Conservation (phyloP, 2,888 invertebrate genomes). For the Aleiodes leptofemur region DNA sequence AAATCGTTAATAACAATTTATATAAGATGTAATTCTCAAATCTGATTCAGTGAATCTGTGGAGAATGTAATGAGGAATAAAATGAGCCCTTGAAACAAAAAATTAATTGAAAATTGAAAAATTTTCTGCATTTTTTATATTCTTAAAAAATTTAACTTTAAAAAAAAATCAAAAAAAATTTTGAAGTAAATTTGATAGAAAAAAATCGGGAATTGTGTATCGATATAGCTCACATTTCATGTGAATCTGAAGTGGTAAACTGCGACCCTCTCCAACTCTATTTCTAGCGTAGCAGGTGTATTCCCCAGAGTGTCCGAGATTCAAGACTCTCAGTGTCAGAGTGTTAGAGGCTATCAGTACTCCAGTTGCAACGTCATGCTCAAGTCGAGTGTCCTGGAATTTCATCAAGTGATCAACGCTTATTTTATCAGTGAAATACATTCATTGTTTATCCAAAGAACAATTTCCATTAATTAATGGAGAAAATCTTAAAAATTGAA, state of each 20-base stretch:
- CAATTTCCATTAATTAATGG: not conserved
- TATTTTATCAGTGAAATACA: conserved; percentile 1
- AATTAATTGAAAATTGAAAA: too few relatives aligned
- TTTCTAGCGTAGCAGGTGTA: conserved; percentile 90
- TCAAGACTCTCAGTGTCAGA: conserved; percentile 82
- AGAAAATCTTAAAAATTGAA: too few relatives aligned
- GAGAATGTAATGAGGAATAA: too few relatives aligned
- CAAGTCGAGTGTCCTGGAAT: conserved; percentile 80
- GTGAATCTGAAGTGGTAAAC: conserved; percentile 83
- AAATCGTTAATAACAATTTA: too few relatives aligned
- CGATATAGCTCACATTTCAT: conserved; percentile 85
- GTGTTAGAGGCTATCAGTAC: conserved; percentile 82
- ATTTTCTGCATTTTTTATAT: too few relatives aligned
- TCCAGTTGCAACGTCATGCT: conserved; percentile 82
- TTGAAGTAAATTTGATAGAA: too few relatives aligned
- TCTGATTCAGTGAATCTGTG: too few relatives aligned
- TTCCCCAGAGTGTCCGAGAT: conserved; percentile 84
- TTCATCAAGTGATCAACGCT: conserved; percentile 28
- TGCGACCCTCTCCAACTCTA: conserved; percentile 87
- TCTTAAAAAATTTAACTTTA: too few relatives aligned
- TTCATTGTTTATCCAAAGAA: too few relatives aligned
- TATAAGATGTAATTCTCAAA: too few relatives aligned
- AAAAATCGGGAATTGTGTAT: too few relatives aligned
- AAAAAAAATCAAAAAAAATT: not conserved
- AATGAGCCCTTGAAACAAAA: too few relatives aligned